phyloP scores from a whole-genome alignment of 2,888 invertebrate genomes.

The Thera britannica region DNA sequence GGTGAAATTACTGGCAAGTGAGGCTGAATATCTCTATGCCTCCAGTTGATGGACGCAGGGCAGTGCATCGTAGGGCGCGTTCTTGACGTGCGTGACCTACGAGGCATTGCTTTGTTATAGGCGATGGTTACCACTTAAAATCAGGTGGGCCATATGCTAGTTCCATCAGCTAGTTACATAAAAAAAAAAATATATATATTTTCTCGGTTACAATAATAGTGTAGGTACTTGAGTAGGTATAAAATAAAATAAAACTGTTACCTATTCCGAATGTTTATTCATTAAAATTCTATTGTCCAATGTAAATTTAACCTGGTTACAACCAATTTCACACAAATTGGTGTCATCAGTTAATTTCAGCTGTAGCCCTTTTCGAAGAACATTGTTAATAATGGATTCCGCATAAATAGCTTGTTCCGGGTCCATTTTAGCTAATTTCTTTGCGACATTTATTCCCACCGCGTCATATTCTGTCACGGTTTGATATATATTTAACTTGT shows the following conservation, averaged over 20 bases:
- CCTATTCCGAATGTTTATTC: neutral
- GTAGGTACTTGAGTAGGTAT: no score
- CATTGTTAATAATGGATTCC: conserved; percentile 43
- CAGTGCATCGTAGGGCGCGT: no score
- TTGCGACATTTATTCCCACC: conserved; percentile 42
- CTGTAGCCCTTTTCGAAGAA: conserved; percentile 40
- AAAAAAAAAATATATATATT: no score
- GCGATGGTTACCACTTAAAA: no score
- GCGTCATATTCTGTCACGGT: conserved; percentile 41
- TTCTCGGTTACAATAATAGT: no score
- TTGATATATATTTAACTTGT: neutral
- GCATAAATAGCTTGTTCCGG: conserved; percentile 43
- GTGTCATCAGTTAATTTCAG: conserved; percentile 42
- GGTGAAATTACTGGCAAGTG: no score
- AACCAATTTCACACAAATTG: conserved; percentile 39
- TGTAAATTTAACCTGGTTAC: conserved; percentile 13
- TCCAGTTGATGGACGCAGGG: no score
- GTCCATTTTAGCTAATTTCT: conserved; percentile 44
- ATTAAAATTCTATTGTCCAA: conserved; percentile 14
- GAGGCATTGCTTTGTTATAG: no score
- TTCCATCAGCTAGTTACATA: no score
- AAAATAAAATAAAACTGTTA: neutral
- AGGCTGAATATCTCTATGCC: no score
- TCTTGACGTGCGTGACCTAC: no score
- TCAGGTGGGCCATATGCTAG: no score